phyloP scores from a whole-genome alignment of 2,797 vertebrate species.

The Leptoclinus maculatus region DNA sequence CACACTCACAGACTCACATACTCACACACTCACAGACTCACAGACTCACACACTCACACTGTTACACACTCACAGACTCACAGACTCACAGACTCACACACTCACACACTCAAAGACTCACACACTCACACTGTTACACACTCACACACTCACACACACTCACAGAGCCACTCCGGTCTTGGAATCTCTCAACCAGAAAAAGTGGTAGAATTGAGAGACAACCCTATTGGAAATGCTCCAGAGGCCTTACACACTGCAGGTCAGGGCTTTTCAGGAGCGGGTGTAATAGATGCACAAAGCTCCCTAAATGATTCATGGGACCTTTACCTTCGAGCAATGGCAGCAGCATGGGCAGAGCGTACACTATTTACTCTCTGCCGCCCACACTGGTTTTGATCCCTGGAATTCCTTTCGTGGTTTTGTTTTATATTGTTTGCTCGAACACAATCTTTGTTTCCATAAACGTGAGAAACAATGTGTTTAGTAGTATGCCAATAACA shows the following conservation, averaged over 20 bases:
- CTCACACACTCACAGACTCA: conserved; percentile 11
- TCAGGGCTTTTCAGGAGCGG: conserved; percentile 32
- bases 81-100: background rate
- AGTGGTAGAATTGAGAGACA: conserved; percentile 36
- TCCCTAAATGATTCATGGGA: conserved; percentile 65
- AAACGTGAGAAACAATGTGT: background rate
- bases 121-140: conserved; percentile 3
- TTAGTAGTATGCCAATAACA: background rate
- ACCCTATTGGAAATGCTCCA: conserved; percentile 41
- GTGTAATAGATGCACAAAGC: conserved; percentile 48
- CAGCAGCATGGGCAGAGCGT: background rate
- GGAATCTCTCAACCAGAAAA: conserved; percentile 39
- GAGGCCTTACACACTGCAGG: conserved; percentile 17
- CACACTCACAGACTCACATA: conserved; percentile 11
- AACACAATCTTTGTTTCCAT: background rate
- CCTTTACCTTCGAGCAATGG: conserved; percentile 38
- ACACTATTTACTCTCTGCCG: background rate
- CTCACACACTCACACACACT: background rate
- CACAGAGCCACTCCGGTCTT: background rate
- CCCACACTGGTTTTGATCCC: background rate
- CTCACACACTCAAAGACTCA: conserved; percentile 16
- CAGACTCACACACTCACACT: conserved; percentile 11
- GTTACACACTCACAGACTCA: conserved; percentile 11
- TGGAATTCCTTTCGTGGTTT: background rate
- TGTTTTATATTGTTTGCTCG: background rate